Conservation (phyloP, 2,797 vertebrate species). For the Melopsittacus undulatus region DNA sequence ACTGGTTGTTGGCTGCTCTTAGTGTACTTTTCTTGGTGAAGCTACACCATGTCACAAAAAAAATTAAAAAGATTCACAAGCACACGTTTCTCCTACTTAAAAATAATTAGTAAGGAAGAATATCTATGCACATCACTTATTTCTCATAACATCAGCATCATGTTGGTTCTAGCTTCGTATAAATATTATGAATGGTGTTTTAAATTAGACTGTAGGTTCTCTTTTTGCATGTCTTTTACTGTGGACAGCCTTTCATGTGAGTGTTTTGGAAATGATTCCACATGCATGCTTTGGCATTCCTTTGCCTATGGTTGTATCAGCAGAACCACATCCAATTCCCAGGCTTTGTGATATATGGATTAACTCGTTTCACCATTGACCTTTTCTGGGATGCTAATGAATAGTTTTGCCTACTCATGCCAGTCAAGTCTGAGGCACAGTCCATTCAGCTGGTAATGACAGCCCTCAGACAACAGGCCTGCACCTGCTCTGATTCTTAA, state of each 20-base stretch:
- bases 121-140: rapidly evolving
- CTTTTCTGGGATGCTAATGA: not conserved
- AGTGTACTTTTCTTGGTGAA: not conserved
- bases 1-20: not conserved
- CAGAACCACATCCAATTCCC: not conserved
- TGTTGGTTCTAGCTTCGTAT: not conserved
- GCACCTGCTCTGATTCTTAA: constrained; percentile 58
- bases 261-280: not conserved
- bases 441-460: not conserved
- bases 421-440: constrained; percentile 5
- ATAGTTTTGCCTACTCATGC: constrained; percentile 28
- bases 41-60: not conserved
- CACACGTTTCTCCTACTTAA: not conserved
- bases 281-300: not conserved
- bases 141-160: not conserved
- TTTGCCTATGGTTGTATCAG: not conserved
- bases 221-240: not conserved
- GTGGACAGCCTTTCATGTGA: rapidly evolving
- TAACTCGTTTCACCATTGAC: not conserved
- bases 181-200: not conserved
- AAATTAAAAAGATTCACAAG: not conserved
- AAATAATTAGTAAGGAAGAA: not conserved
- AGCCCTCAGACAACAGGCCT: not conserved
- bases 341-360: not conserved
- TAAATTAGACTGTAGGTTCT: not conserved